These are phyloP conservation scores for Ennomos fuscantarius DNA, from an alignment of 2,888 invertebrate species.

Conservation along the genomic window DNA sequence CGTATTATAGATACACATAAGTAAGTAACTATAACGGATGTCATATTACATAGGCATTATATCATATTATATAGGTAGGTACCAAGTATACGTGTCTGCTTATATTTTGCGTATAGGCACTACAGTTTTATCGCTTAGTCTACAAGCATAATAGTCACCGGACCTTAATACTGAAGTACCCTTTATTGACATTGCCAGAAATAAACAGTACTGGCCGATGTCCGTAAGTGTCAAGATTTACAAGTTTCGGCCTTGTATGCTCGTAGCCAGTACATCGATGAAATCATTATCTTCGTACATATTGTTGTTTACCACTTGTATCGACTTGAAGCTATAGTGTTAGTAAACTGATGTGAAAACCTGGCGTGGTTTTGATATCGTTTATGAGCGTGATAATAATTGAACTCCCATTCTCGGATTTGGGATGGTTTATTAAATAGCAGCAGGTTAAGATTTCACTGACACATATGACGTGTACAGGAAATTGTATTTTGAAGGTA, in stretches of 20 bases:
- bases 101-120: constrained; percentile 1
- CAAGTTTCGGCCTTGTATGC: constrained; percentile 31
- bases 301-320: constrained; percentile 25
- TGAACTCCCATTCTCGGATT: constrained; percentile 11
- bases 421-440: constrained; percentile 10
- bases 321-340: constrained; percentile 3
- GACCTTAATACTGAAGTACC: constrained; percentile 26
- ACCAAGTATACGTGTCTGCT: neutral
- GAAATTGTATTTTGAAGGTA: no score
- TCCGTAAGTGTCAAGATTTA: constrained; percentile 27
- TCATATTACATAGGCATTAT: no score
- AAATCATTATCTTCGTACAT: constrained; percentile 25
- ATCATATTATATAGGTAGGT: no score
- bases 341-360: constrained; percentile 21
- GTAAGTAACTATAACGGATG: no score
- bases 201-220: constrained; percentile 21
- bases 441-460: constrained; percentile 9
- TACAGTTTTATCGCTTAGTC: constrained; percentile 5
- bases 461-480: neutral
- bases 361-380: constrained; percentile 9
- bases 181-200: constrained; percentile 33
- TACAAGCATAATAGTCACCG: constrained; percentile 14
- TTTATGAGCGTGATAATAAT: constrained; percentile 26
- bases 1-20: no score
- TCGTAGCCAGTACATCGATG: constrained; percentile 15